phyloP scores from a whole-genome alignment of 2,113 vertebrate species.

The Monarcha castaneiventris region DNA sequence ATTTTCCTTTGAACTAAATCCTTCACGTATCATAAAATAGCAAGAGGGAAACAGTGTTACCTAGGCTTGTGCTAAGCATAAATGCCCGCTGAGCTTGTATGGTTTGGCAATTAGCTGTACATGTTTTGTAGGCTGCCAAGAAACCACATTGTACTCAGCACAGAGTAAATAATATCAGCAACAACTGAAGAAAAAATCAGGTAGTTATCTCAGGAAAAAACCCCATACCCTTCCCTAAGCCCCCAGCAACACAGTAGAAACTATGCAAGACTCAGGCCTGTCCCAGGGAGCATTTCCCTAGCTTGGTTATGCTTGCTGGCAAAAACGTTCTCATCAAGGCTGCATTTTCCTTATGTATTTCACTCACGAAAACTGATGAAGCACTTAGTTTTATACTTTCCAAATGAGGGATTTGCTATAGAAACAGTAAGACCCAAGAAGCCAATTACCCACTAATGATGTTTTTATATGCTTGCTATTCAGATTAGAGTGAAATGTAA shows the following conservation, averaged over 20 bases:
- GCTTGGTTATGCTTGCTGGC: not conserved
- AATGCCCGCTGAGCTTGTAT: not conserved
- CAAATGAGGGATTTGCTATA: not conserved
- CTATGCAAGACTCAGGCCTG: not conserved
- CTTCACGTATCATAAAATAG: not conserved
- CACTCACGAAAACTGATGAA: not conserved
- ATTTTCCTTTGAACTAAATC: conserved; percentile 28
- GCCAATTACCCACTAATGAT: not conserved
- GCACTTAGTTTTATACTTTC: not conserved
- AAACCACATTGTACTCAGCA: not conserved
- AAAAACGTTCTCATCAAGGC: not conserved
- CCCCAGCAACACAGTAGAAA: not conserved
- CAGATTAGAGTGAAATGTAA: not conserved
- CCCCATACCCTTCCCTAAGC: rapidly evolving
- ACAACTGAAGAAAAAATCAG: not conserved
- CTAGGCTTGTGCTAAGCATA: not conserved
- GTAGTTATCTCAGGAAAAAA: not conserved
- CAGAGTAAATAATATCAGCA: not conserved
- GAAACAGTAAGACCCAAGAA: not conserved
- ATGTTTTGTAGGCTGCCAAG: not conserved
- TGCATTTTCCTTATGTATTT: not conserved
- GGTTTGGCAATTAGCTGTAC: not conserved
- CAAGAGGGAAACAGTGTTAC: not conserved
- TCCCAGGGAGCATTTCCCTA: not conserved
- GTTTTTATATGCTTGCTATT: not conserved